phyloP scores from a whole-genome alignment of 2,113 vertebrate genomes.

The Trichomycterus rosablanca region DNA sequence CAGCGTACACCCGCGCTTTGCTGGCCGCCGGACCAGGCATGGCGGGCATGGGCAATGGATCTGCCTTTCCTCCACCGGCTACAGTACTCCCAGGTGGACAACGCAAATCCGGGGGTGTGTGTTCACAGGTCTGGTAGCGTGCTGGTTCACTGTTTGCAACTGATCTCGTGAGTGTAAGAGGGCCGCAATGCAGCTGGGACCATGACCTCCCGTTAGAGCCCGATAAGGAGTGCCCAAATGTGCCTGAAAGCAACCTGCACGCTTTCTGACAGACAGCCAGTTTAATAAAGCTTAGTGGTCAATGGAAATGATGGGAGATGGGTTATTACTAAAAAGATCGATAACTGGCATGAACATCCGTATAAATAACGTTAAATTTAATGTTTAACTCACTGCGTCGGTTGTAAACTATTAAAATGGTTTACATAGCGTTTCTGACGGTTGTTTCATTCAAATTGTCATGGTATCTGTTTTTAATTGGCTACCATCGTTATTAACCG shows the following conservation, averaged over 20 bases:
- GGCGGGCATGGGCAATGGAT: slow-evolving; percentile 65
- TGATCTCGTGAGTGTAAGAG: slow-evolving; percentile 36
- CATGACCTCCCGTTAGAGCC: slow-evolving; percentile 45
- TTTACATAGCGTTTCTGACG: too few species aligned
- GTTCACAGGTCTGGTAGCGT: slow-evolving; percentile 39
- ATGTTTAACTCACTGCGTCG: too few species aligned
- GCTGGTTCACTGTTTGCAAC: slow-evolving; percentile 40
- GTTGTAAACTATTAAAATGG: too few species aligned
- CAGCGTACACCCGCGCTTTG: slow-evolving; percentile 93
- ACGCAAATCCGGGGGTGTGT: slow-evolving; percentile 53
- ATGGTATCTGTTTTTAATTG: too few species aligned
- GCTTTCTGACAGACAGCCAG: slow-evolving; percentile 60
- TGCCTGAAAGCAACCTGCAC: slow-evolving; percentile 53
- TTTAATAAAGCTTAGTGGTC: slow-evolving; percentile 36
- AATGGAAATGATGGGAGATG: not conserved
- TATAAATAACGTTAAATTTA: too few species aligned
- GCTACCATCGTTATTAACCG: too few species aligned
- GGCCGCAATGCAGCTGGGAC: slow-evolving; percentile 39
- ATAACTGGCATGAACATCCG: not conserved
- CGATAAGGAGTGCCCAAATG: slow-evolving; percentile 55
- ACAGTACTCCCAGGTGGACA: slow-evolving; percentile 48
- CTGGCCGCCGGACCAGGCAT: slow-evolving; percentile 93
- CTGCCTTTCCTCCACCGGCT: slow-evolving; percentile 55
- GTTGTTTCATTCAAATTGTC: too few species aligned
- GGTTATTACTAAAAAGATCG: not conserved